These are phyloP conservation scores for Trigoniulus corallinus DNA, from an alignment of 1,140 invertebrate genomes.

Conservation along the genomic window DNA sequence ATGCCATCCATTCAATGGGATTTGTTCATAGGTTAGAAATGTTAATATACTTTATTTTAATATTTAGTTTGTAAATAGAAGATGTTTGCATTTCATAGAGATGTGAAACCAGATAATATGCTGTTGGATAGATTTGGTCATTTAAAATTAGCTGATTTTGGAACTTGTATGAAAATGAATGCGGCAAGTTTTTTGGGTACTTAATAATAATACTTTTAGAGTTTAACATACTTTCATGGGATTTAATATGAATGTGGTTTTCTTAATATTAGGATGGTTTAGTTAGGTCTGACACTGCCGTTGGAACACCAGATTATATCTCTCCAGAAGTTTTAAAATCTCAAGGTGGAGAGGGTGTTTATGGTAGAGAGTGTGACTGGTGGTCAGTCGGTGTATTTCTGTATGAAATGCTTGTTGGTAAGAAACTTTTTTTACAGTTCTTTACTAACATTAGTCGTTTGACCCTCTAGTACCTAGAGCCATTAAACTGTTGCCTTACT, in stretches of 20 bases:
- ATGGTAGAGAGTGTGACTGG: constrained; percentile 96
- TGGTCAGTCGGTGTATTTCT: constrained; percentile 98
- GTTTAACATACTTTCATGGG: not conserved
- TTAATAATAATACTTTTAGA: constrained; percentile 2
- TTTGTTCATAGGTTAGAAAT: constrained; percentile 76
- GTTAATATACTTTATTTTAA: too few species aligned
- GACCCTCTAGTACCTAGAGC: too few species aligned
- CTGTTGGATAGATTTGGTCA: constrained; percentile 85
- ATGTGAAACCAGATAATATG: constrained; percentile 99
- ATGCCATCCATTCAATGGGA: constrained; percentile 97
- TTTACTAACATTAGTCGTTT: not conserved
- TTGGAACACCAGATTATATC: constrained; percentile 98
- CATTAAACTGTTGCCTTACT: too few species aligned
- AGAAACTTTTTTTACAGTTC: constrained; percentile 17
- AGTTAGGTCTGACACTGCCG: constrained; percentile 90
- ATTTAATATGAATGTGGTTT: constrained; percentile 8
- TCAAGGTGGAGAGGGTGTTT: constrained; percentile 87
- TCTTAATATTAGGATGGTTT: constrained; percentile 54
- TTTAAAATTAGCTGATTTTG: constrained; percentile 96
- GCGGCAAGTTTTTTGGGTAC: constrained; percentile 31
- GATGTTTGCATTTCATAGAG: constrained; percentile 32
- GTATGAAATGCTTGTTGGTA: constrained; percentile 88
- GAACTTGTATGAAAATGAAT: constrained; percentile 98
- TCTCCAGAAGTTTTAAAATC: constrained; percentile 96
- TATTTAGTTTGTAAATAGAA: not conserved